phyloP scores from a whole-genome alignment of 2,888 invertebrate species.

The Tachina fera region DNA sequence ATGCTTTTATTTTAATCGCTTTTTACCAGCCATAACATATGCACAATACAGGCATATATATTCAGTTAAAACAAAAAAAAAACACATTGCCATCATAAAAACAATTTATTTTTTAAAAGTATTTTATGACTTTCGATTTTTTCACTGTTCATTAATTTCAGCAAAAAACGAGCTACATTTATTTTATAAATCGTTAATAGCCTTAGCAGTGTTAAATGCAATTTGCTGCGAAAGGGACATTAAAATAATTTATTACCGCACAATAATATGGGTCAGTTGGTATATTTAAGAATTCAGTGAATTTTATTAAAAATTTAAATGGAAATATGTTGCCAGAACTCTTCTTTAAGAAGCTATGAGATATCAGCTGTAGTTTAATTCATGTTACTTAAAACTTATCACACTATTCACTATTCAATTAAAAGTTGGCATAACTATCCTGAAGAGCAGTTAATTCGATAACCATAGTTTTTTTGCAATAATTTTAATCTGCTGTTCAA shows the following conservation, averaged over 20 bases:
- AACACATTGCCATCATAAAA: slow-evolving; percentile 27
- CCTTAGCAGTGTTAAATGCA: slow-evolving; percentile 47
- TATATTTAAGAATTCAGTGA: neutral
- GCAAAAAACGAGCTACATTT: slow-evolving; percentile 34
- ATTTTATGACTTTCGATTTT: slow-evolving; percentile 51
- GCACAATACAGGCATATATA: neutral
- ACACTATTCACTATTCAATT: no score
- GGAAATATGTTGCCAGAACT: neutral
- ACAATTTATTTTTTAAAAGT: slow-evolving; percentile 34
- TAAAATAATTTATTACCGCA: slow-evolving; percentile 29
- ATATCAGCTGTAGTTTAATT: no score
- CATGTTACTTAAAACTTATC: no score
- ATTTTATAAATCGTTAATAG: slow-evolving; percentile 39
- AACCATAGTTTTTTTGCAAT: no score
- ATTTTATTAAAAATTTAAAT: neutral
- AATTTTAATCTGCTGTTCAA: no score
- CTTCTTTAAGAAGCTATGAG: no score
- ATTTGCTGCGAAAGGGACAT: slow-evolving; percentile 17
- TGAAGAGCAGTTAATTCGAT: no score
- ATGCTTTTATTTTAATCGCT: neutral
- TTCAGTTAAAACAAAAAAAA: neutral
- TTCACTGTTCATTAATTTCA: slow-evolving; percentile 46
- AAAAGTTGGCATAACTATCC: no score
- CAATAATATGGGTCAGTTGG: neutral
- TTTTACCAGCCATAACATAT: neutral